phyloP scores from a whole-genome alignment of 2,797 vertebrate genomes.

The Pempheris klunzingeri region DNA sequence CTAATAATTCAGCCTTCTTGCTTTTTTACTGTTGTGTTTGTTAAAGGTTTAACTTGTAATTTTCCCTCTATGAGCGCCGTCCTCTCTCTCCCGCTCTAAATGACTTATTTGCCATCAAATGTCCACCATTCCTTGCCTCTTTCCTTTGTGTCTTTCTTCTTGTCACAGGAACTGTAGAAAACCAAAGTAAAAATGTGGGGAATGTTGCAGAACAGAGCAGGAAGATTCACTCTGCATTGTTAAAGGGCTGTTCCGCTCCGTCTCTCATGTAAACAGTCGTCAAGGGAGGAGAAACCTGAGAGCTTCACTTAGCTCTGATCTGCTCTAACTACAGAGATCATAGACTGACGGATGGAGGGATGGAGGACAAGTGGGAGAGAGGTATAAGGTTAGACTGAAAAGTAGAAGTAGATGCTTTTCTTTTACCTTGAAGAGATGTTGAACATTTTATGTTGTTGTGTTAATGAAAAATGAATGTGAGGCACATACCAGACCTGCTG shows the following conservation, averaged over 20 bases:
- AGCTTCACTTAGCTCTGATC: slow-evolving; percentile 76
- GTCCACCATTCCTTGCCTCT: slow-evolving; percentile 35
- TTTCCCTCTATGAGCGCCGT: neutral
- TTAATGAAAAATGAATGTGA: slow-evolving; percentile 6
- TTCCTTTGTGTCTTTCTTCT: slow-evolving; percentile 31
- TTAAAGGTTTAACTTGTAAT: slow-evolving; percentile 3
- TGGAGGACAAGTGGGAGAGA: slow-evolving; percentile 5
- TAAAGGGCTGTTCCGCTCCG: slow-evolving; percentile 78
- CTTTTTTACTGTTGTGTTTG: neutral
- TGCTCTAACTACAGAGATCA: slow-evolving; percentile 71
- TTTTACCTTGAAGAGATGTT: slow-evolving; percentile 23
- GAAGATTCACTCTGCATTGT: slow-evolving; percentile 77
- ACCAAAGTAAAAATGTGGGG: slow-evolving; percentile 53
- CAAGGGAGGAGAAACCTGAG: slow-evolving; percentile 76
- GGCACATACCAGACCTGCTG: slow-evolving; percentile 1
- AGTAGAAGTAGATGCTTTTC: slow-evolving; percentile 7
- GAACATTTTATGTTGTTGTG: slow-evolving; percentile 1
- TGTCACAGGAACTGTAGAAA: slow-evolving; percentile 49
- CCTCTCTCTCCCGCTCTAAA: neutral
- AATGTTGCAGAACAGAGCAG: slow-evolving; percentile 73
- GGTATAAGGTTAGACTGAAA: slow-evolving; percentile 2
- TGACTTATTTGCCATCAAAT: slow-evolving; percentile 21
- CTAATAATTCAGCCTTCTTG: neutral
- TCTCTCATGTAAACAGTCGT: slow-evolving; percentile 76
- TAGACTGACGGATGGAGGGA: slow-evolving; percentile 41